These are phyloP conservation scores for Heteronetta atricapilla DNA, from an alignment of 2,113 vertebrate genomes.

Conservation along the genomic window DNA sequence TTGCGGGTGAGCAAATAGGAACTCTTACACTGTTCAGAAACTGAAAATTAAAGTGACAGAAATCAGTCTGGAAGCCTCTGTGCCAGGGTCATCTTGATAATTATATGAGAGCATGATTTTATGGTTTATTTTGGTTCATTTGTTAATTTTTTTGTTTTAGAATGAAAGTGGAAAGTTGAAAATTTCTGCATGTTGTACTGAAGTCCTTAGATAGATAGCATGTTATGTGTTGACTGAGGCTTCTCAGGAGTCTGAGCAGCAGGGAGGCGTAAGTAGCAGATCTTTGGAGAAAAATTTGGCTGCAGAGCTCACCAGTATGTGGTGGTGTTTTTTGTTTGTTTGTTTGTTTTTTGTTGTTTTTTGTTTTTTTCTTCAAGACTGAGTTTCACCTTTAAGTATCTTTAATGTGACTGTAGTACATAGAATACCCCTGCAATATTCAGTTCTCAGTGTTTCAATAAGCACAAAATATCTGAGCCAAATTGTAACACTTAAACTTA, in stretches of 20 bases:
- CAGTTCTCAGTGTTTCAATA: not conserved
- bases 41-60: not conserved
- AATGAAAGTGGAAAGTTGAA: not conserved
- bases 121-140: not conserved
- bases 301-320: not conserved
- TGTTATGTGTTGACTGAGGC: not conserved
- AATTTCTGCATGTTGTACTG: not conserved
- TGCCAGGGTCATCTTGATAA: not conserved
- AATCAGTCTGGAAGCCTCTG: not conserved
- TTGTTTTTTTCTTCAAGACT: not conserved
- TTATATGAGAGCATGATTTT: not conserved
- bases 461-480: not conserved
- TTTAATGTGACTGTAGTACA: not conserved
- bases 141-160: not conserved
- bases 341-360: not conserved
- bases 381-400: not conserved
- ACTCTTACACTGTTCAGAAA: not conserved
- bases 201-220: not conserved
- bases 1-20: not conserved
- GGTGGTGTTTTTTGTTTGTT: not conserved
- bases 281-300: not conserved
- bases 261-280: not conserved
- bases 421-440: not conserved
- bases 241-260: conserved; percentile 3
- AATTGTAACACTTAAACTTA: not conserved